Conservation (phyloP, 2,113 vertebrate genomes). For the Mixornis gularis region DNA sequence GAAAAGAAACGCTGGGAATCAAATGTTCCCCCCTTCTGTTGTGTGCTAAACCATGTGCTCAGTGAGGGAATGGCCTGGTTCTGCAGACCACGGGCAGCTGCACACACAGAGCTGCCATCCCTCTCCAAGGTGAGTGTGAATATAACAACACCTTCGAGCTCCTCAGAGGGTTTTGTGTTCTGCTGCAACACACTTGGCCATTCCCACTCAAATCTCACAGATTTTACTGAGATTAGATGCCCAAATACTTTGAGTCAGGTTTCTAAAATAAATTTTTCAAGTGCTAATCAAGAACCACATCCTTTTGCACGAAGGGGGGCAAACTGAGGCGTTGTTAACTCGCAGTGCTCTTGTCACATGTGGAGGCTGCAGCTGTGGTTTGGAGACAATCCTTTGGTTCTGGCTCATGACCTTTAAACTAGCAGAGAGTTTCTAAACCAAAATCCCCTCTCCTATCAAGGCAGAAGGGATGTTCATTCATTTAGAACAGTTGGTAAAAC, state of each 20-base stretch:
- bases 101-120: background rate
- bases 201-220: background rate
- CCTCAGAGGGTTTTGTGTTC: background rate
- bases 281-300: background rate
- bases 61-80: background rate
- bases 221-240: background rate
- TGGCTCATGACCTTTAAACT: background rate
- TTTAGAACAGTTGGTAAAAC: background rate
- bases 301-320: background rate
- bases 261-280: background rate
- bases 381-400: background rate
- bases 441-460: background rate
- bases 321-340: background rate
- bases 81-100: background rate
- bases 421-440: background rate
- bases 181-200: background rate
- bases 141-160: background rate
- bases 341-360: accelerated
- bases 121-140: background rate
- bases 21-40: background rate
- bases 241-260: background rate
- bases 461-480: background rate
- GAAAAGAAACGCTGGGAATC: background rate
- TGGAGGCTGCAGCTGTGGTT: background rate
- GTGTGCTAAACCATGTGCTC: background rate